Conservation (phyloP, 2,888 invertebrate genomes). For the Orchesellides sinensis region DNA sequence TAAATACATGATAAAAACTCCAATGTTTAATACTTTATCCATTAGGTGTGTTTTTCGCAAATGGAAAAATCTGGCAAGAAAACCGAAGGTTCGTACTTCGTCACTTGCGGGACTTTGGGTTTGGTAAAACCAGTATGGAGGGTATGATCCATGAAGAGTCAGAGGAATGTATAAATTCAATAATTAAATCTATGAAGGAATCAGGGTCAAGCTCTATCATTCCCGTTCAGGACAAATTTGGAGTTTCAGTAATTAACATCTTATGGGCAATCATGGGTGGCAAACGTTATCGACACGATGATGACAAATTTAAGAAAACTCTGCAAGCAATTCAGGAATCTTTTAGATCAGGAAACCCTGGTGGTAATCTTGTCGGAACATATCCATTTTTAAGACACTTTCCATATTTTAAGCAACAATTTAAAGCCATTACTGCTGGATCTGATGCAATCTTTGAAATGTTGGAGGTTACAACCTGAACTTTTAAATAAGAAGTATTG, state of each 20-base stretch:
- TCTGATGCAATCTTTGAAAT: slow-evolving; percentile 20
- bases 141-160: slow-evolving; percentile 45
- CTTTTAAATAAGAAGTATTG: neutral
- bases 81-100: slow-evolving; percentile 33
- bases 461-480: slow-evolving; percentile 34
- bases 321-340: slow-evolving; percentile 29
- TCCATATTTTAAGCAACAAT: slow-evolving; percentile 61
- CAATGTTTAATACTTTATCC: neutral
- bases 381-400: slow-evolving; percentile 64
- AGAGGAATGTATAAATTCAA: slow-evolving; percentile 1
- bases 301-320: slow-evolving; percentile 66
- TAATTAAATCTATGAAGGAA: slow-evolving; percentile 10
- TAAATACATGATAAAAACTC: neutral
- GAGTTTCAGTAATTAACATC: slow-evolving; percentile 69
- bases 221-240: slow-evolving; percentile 53
- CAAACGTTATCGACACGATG: slow-evolving; percentile 68
- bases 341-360: slow-evolving; percentile 54
- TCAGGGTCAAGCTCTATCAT: slow-evolving; percentile 14
- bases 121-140: slow-evolving; percentile 49
- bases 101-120: slow-evolving; percentile 43
- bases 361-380: slow-evolving; percentile 39
- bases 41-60: slow-evolving; percentile 41
- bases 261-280: slow-evolving; percentile 72
- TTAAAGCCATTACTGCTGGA: slow-evolving; percentile 24
- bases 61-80: slow-evolving; percentile 48